phyloP scores from a whole-genome alignment of 2,797 vertebrate genomes.

The Argyrosomus regius region DNA sequence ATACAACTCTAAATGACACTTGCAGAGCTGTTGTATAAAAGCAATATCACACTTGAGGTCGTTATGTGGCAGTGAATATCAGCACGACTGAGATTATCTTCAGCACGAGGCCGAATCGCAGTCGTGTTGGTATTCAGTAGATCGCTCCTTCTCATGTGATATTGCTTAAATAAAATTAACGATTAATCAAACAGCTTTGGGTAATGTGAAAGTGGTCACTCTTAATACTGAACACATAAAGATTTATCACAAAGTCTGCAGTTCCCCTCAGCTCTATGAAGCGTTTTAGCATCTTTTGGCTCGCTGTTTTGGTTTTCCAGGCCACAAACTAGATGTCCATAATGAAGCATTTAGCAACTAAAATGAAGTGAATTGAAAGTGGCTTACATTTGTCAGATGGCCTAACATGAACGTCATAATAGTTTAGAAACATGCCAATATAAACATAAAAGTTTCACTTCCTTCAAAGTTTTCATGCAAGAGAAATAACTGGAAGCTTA shows the following conservation, averaged over 20 bases:
- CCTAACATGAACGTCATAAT: not conserved
- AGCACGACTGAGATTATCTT: no score
- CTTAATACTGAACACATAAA: not conserved
- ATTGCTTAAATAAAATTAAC: not conserved
- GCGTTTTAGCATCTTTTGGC: not conserved
- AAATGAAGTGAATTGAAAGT: not conserved
- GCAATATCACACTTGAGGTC: no score
- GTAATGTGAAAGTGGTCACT: not conserved
- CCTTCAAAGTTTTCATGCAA: not conserved
- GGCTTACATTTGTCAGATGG: not conserved
- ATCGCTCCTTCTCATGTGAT: no score
- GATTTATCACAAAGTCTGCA: not conserved
- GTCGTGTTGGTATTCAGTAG: no score
- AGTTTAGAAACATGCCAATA: not conserved
- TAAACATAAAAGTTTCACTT: not conserved
- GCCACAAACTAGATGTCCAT: not conserved
- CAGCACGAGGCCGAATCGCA: no score
- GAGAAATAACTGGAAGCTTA: not conserved
- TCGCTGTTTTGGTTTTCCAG: not conserved
- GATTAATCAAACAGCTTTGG: not conserved
- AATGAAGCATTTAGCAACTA: not conserved
- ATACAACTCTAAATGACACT: no score
- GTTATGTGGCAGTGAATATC: no score
- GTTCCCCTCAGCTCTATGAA: not conserved
- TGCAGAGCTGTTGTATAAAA: no score